Conservation (phyloP, 1,140 invertebrate genomes). For the Eurytemora carolleeae region DNA sequence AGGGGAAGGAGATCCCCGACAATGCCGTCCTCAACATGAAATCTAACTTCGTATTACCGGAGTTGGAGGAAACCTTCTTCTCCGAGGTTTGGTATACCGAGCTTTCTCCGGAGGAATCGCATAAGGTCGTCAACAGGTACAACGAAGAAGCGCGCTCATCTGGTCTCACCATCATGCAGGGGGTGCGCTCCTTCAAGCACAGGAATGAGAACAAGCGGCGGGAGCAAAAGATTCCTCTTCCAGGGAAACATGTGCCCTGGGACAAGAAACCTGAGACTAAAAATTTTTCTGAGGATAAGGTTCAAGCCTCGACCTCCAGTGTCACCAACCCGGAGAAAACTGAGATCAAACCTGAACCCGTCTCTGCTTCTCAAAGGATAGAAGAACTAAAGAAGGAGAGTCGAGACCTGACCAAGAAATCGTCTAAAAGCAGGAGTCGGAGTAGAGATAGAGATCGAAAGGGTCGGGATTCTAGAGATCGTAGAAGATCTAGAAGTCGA, state of each 20-base stretch:
- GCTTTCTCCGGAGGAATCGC: neutral
- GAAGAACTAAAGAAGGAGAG: too few species aligned
- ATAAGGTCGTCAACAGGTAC: conserved; percentile 1
- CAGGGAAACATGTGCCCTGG: neutral
- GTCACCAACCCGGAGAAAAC: too few species aligned
- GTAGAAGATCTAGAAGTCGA: neutral
- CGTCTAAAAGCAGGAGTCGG: too few species aligned
- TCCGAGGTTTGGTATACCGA: conserved; percentile 7
- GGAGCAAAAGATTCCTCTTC: neutral
- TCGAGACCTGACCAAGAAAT: too few species aligned
- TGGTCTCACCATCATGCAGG: neutral
- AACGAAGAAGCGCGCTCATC: conserved; percentile 3
- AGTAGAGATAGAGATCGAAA: too few species aligned
- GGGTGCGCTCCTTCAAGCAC: neutral
- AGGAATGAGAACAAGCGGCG: neutral
- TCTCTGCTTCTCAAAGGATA: too few species aligned
- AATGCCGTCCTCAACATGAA: conserved; percentile 76
- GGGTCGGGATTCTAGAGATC: too few species aligned
- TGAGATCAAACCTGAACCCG: too few species aligned
- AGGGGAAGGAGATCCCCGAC: conserved; percentile 77
- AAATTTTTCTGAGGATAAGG: too few species aligned
- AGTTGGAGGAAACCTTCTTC: conserved; percentile 4
- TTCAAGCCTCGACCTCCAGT: too few species aligned
- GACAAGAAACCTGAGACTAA: too few species aligned
- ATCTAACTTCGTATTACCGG: conserved; percentile 37